Conservation (phyloP, 1,140 invertebrate species). For the Drosophila simulans region DNA sequence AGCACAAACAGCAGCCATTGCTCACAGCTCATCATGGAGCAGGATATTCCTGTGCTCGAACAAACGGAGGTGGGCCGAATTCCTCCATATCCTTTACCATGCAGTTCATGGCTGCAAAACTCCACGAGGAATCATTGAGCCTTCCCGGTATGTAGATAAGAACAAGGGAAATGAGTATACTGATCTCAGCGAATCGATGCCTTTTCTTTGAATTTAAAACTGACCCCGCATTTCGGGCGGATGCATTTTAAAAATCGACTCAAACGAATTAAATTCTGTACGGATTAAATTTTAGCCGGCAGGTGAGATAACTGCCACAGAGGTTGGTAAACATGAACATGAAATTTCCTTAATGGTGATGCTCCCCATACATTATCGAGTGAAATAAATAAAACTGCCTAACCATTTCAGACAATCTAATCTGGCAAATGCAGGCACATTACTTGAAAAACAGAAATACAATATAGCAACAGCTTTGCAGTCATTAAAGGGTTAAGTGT, state of each 20-base stretch:
- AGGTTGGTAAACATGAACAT: slow-evolving; percentile 60
- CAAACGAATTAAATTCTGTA: slow-evolving; percentile 41
- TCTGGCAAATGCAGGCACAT: slow-evolving; percentile 7
- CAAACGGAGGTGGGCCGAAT: slow-evolving; percentile 16
- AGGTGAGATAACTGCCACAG: slow-evolving; percentile 50
- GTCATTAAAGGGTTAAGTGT: slow-evolving; percentile 53
- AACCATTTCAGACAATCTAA: not conserved
- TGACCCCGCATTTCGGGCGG: slow-evolving; percentile 9
- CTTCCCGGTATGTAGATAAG: slow-evolving; percentile 43
- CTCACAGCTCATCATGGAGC: slow-evolving; percentile 70
- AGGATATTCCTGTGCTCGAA: slow-evolving; percentile 48
- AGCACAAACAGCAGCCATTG: slow-evolving; percentile 22
- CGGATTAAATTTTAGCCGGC: slow-evolving; percentile 23
- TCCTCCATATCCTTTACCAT: not conserved
- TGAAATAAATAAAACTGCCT: not conserved
- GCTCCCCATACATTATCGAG: no score
- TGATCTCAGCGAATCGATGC: slow-evolving; percentile 55
- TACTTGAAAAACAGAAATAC: not conserved
- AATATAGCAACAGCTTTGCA: slow-evolving; percentile 16
- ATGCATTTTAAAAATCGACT: slow-evolving; percentile 54
- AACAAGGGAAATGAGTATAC: slow-evolving; percentile 43
- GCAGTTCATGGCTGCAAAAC: not conserved
- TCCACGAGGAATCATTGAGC: slow-evolving; percentile 37
- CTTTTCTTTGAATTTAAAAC: not conserved
- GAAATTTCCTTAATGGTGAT: slow-evolving; percentile 1